These are phyloP conservation scores for Irena cyanogastra DNA, from an alignment of 2,113 vertebrate genomes.

Conservation along the genomic window DNA sequence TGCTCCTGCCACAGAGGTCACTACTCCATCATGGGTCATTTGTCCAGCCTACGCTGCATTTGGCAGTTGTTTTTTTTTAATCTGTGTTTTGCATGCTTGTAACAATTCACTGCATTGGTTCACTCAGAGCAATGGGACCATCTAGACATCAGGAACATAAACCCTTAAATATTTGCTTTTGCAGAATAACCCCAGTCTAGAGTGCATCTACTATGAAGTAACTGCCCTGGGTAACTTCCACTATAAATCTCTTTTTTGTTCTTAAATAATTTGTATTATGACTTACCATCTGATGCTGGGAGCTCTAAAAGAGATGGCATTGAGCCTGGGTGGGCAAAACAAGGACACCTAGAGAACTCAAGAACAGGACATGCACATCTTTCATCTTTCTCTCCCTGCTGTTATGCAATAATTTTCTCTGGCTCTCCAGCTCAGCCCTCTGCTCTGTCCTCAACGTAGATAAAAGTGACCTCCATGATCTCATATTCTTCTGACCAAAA, in stretches of 20 bases:
- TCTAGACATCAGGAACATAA: neutral
- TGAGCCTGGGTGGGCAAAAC: neutral
- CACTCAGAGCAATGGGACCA: neutral
- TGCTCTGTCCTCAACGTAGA: accelerated
- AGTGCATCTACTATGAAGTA: neutral
- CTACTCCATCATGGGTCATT: accelerated
- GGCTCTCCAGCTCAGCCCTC: neutral
- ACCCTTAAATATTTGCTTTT: neutral
- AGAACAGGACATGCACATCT: neutral
- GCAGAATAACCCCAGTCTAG: neutral
- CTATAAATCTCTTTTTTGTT: neutral
- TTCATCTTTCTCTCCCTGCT: neutral
- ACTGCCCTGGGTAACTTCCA: neutral
- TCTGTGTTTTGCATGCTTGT: neutral
- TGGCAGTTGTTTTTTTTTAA: neutral
- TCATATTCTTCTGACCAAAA: neutral
- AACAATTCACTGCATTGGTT: neutral
- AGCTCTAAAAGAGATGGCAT: neutral
- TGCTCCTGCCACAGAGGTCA: neutral
- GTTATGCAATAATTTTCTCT: neutral
- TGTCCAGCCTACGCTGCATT: neutral
- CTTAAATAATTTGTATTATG: neutral
- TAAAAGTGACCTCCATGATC: neutral
- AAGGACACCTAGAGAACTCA: neutral
- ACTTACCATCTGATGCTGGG: neutral